A percentile compares a stretch with the other conserved stretches of the same genome.
phyloP scores from a whole-genome alignment of 2,113 vertebrate genomes.

The Oreamnos americanus region DNA sequence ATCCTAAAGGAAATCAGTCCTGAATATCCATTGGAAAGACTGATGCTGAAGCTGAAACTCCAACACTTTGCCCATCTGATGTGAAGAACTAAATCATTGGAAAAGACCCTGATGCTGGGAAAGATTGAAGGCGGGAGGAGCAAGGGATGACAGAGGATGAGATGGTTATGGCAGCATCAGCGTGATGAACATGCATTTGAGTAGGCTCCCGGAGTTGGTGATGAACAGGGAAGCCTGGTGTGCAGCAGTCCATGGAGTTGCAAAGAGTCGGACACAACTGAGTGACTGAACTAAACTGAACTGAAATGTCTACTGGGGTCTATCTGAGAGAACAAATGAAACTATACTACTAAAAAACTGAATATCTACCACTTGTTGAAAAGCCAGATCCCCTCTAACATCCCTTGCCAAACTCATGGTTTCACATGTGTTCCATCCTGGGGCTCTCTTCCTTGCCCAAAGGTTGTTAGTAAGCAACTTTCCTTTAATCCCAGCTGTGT shows the following conservation, averaged over 20 bases:
- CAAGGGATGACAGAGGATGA: background rate
- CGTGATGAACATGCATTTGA: background rate
- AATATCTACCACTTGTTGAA: background rate
- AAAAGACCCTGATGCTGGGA: background rate
- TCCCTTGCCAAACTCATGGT: background rate
- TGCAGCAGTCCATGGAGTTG: background rate
- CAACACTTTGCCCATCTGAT: background rate
- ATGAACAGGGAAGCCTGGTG: background rate
- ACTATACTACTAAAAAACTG: background rate
- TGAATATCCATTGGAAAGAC: background rate
- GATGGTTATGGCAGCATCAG: background rate
- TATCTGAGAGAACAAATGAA: background rate
- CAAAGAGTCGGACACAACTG: background rate
- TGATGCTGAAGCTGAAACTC: background rate
- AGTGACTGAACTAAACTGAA: background rate
- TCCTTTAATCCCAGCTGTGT: background rate
- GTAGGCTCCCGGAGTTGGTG: background rate
- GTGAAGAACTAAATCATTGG: background rate
- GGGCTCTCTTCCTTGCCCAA: background rate
- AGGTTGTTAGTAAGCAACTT: background rate
- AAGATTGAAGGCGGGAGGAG: background rate
- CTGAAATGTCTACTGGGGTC: background rate
- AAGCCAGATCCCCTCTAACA: background rate
- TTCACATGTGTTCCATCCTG: background rate
- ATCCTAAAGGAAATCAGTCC: background rate